Conservation (phyloP, 2,797 vertebrate species). For the Gallinago stenura region DNA sequence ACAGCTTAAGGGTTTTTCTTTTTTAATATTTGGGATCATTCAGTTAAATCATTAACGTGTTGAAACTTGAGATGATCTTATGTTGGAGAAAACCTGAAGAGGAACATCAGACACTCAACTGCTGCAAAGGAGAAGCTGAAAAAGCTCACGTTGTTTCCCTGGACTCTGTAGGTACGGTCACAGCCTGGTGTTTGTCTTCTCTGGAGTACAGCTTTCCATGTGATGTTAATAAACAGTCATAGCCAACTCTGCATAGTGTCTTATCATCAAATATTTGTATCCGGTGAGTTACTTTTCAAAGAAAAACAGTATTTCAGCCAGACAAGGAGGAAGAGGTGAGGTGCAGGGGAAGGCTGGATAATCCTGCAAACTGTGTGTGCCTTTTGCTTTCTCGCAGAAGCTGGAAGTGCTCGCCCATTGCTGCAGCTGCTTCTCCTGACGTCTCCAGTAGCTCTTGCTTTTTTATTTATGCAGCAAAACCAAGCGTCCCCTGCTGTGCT, state of each 20-base stretch:
- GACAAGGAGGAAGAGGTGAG: not conserved
- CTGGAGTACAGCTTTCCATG: not conserved
- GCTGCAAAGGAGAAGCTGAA: not conserved
- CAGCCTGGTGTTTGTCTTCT: not conserved
- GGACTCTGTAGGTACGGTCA: not conserved
- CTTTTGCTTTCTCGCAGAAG: not conserved
- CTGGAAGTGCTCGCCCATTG: rapidly evolving
- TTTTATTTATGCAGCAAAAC: not conserved
- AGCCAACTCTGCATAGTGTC: constrained; percentile 18
- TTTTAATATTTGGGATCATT: not conserved
- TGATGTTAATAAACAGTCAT: constrained; percentile 32
- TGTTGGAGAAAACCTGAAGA: not conserved
- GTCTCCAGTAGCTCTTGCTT: not conserved
- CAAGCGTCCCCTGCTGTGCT: rapidly evolving
- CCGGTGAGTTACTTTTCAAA: not conserved
- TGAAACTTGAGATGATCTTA: not conserved
- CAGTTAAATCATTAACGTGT: not conserved
- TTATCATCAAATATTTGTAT: not conserved
- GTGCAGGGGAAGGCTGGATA: not conserved
- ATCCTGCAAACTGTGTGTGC: rapidly evolving
- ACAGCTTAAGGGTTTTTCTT: not conserved
- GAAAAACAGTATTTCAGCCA: not conserved
- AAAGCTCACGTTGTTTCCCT: not conserved
- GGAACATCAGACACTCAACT: not conserved
- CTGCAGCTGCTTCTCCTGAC: not conserved